These are phyloP conservation scores for Crocidura indochinensis DNA, from an alignment of 2,797 vertebrate species.

Conservation along the genomic window DNA sequence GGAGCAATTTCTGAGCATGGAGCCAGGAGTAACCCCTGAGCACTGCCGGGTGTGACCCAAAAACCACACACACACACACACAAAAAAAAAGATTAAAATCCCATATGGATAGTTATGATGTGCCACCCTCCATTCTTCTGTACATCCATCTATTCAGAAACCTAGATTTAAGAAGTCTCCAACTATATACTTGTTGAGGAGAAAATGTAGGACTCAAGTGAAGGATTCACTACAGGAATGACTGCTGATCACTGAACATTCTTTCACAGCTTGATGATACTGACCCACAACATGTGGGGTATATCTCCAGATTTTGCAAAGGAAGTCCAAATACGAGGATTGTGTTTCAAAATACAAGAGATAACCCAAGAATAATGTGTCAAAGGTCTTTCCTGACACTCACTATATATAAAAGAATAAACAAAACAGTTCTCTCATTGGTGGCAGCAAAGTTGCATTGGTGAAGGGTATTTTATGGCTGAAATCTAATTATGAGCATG, in stretches of 20 bases:
- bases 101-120: not conserved
- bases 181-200: not conserved
- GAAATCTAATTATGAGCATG: too few relatives aligned
- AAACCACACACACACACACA: too few relatives aligned
- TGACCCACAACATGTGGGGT: not conserved
- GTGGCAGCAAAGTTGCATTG: too few relatives aligned
- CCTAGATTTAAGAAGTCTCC: slow-evolving; percentile 42
- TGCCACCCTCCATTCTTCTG: not conserved
- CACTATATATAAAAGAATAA: not conserved
- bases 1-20: too few relatives aligned
- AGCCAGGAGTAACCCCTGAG: too few relatives aligned
- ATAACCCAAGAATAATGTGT: not conserved
- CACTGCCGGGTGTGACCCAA: too few relatives aligned
- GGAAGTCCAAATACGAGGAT: not conserved
- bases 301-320: not conserved
- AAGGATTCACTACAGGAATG: not conserved
- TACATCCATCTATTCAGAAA: not conserved
- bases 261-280: not conserved
- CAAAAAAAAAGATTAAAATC: too few relatives aligned
- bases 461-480: too few relatives aligned
- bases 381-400: not conserved
- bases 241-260: not conserved
- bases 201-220: not conserved
- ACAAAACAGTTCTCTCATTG: not conserved
- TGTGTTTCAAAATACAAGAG: not conserved